A percentile compares a stretch with the other conserved stretches of the same genome.
Evolutionary conservation across 2,888 invertebrate species (phyloP).

Genomic region (Seira ritae): DNA sequence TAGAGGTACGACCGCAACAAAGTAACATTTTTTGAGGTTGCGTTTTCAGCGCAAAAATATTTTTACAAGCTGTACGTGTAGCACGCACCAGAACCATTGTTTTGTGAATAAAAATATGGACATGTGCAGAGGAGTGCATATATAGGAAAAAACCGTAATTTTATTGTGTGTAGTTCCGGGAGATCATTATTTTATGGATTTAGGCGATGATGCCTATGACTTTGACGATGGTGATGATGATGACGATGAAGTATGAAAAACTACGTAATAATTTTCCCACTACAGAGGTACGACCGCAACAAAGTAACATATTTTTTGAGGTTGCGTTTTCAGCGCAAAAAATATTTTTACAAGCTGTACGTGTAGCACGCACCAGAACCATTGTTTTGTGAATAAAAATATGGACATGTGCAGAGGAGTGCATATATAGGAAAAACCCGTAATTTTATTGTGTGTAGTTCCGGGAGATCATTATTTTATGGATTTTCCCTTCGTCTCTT

Average conservation of each 20-base stretch:
- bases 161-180: constrained; percentile 28
- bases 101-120: no score
- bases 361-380: constrained; percentile 1
- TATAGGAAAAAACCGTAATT: constrained; percentile 35
- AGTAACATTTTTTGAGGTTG: constrained; percentile 1
- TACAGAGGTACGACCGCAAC: constrained; percentile 8
- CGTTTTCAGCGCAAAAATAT: neutral
- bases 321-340: neutral
- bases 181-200: constrained; percentile 42
- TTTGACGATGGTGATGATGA: no score
- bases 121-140: constrained; percentile 35
- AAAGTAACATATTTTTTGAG: constrained; percentile 10
- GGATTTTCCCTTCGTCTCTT: constrained; percentile 26
- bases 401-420: constrained; percentile 19
- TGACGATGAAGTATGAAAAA: constrained; percentile 46
- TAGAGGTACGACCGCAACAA: constrained; percentile 6
- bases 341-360: neutral
- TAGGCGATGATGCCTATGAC: no score
- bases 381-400: neutral
- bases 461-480: constrained; percentile 36
- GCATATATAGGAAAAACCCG: constrained; percentile 33
- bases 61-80: constrained; percentile 1
- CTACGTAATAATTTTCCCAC: constrained; percentile 37
- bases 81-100: neutral
- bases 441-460: constrained; percentile 39